Conservation (phyloP, 2,888 invertebrate genomes). For the Pherbina coryleti region DNA sequence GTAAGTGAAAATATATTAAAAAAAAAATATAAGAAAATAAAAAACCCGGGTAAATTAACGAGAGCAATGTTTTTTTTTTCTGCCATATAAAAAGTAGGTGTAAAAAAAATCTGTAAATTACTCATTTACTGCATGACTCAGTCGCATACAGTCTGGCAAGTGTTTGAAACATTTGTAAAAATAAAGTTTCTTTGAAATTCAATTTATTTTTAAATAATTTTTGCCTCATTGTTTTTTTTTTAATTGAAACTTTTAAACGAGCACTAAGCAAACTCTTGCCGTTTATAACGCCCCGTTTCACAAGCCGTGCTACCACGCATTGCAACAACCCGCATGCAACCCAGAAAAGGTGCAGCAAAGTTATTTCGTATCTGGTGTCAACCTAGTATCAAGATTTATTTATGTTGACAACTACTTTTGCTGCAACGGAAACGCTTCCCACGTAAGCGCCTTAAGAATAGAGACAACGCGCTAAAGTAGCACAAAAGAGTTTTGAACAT, state of each 20-base stretch:
- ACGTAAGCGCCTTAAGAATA: conserved; percentile 1
- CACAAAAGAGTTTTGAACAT: conserved; percentile 2
- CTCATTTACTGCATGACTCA: too few relatives aligned
- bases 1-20: too few relatives aligned
- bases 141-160: too few relatives aligned
- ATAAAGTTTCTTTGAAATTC: background rate
- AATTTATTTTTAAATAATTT: background rate
- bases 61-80: too few relatives aligned
- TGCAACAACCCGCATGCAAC: too few relatives aligned
- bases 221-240: background rate
- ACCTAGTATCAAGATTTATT: conserved; percentile 8
- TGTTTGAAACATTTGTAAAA: too few relatives aligned
- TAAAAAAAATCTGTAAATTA: too few relatives aligned
- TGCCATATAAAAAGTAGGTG: too few relatives aligned
- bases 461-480: background rate
- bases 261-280: background rate
- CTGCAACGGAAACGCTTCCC: conserved; percentile 19
- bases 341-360: too few relatives aligned
- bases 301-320: too few relatives aligned
- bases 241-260: background rate
- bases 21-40: too few relatives aligned
- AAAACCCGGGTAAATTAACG: too few relatives aligned
- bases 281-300: background rate
- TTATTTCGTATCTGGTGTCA: background rate
- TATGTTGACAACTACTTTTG: conserved; percentile 15